Percentiles rank a stretch among this genome's conserved stretches.
Evolutionary conservation across 2,888 invertebrate species (phyloP).

Genomic region (Physocephala rufipes): DNA sequence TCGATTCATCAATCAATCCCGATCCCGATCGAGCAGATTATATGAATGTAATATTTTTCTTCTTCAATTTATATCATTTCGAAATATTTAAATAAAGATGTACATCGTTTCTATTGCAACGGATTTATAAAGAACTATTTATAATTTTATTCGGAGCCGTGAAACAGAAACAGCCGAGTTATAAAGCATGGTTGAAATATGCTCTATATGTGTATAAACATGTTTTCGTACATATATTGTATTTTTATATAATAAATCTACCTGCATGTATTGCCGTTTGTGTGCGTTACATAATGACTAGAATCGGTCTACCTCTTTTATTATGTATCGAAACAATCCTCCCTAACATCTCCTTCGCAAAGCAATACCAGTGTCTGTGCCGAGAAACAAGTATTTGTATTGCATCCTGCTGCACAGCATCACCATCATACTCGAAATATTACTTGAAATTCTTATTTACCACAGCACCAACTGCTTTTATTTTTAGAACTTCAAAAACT

Average conservation of each 20-base stretch:
- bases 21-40: too few relatives aligned
- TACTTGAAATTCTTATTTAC: constrained; percentile 28
- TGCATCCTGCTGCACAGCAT: constrained; percentile 38
- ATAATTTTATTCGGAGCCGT: constrained; percentile 29
- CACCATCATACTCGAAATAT: constrained; percentile 32
- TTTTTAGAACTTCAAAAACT: constrained; percentile 63
- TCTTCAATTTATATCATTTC: constrained; percentile 24
- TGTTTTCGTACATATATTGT: background rate
- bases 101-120: constrained; percentile 21
- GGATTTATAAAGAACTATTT: constrained; percentile 27
- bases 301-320: constrained; percentile 27
- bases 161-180: constrained; percentile 18
- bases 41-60: constrained; percentile 6
- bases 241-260: background rate
- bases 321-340: constrained; percentile 25
- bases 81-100: constrained; percentile 17
- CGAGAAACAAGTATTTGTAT: constrained; percentile 32
- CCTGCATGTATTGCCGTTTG: too few relatives aligned
- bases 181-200: background rate
- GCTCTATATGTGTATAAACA: background rate
- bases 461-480: constrained; percentile 38
- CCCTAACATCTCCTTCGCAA: constrained; percentile 28
- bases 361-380: constrained; percentile 13
- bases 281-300: background rate
- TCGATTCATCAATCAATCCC: too few relatives aligned